Percentiles rank a stretch among this genome's conserved stretches.
Evolutionary conservation across 2,888 invertebrate species (phyloP).

Genomic region (Euplexia lucipara): DNA sequence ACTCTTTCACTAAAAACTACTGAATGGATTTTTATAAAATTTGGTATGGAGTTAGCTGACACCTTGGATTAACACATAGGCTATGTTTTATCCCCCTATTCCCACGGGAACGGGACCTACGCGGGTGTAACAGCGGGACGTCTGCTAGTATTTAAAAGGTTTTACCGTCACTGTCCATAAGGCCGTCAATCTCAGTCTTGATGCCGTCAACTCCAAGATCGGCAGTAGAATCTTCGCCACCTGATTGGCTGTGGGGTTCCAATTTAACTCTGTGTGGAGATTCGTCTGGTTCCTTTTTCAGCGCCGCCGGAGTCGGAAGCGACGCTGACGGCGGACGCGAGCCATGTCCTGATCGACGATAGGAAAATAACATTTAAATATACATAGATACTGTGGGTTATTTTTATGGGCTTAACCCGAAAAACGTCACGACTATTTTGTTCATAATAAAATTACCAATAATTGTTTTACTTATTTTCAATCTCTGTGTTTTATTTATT

Average conservation of each 20-base stretch:
- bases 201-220: slow-evolving; percentile 88
- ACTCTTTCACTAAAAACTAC: too few species aligned
- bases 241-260: slow-evolving; percentile 85
- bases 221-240: slow-evolving; percentile 80
- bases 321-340: slow-evolving; percentile 89
- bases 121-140: too few species aligned
- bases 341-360: slow-evolving; percentile 81
- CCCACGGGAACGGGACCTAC: too few species aligned
- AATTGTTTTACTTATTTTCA: background rate
- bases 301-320: slow-evolving; percentile 88
- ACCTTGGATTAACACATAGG: too few species aligned
- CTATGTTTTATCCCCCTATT: too few species aligned
- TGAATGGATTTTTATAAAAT: too few species aligned
- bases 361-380: slow-evolving; percentile 1
- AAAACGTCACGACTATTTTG: background rate
- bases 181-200: slow-evolving; percentile 90
- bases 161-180: slow-evolving; percentile 88
- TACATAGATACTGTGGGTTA: background rate
- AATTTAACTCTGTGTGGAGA: slow-evolving; percentile 86
- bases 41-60: too few species aligned
- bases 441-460: background rate
- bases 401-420: background rate
- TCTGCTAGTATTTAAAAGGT: too few species aligned
- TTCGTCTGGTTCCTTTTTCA: slow-evolving; percentile 89
- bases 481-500: slow-evolving; percentile 1